Percentiles rank a stretch among this genome's conserved stretches.
phyloP scores from a whole-genome alignment of 2,113 vertebrate genomes.

The Hippoglossus stenolepis region DNA sequence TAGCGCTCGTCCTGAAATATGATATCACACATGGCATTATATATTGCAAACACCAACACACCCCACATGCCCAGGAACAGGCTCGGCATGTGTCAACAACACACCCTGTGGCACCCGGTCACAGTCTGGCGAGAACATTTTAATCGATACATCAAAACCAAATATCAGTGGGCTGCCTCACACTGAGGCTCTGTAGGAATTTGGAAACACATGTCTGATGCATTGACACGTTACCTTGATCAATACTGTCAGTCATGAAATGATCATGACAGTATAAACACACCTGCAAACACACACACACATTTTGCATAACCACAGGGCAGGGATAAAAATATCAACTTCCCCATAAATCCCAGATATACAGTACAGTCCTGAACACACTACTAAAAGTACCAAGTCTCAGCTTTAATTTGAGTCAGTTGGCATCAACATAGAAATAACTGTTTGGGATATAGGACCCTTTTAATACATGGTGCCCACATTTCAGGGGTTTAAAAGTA shows the following conservation, averaged over 20 bases:
- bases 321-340: neutral
- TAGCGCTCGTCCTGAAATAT: slow-evolving; percentile 83
- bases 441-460: too few relatives aligned
- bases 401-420: neutral
- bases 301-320: slow-evolving; percentile 12
- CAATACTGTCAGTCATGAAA: neutral
- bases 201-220: neutral
- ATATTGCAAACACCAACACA: slow-evolving; percentile 40
- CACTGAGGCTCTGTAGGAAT: neutral
- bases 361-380: too few relatives aligned
- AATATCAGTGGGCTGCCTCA: slow-evolving; percentile 18
- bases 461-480: too few relatives aligned
- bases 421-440: too few relatives aligned
- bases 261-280: neutral
- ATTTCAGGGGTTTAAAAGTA: too few relatives aligned
- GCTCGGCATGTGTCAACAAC: slow-evolving; percentile 57
- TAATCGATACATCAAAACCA: slow-evolving; percentile 28
- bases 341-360: neutral
- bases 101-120: slow-evolving; percentile 28
- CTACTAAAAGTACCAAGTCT: neutral
- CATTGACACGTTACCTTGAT: neutral
- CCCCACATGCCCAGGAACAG: slow-evolving; percentile 29
- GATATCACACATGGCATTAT: slow-evolving; percentile 45
- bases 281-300: neutral
- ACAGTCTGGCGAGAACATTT: slow-evolving; percentile 20